Evolutionary conservation across 2,888 invertebrate genomes (phyloP).

Genomic region (Petrolisthes manimaculis): DNA sequence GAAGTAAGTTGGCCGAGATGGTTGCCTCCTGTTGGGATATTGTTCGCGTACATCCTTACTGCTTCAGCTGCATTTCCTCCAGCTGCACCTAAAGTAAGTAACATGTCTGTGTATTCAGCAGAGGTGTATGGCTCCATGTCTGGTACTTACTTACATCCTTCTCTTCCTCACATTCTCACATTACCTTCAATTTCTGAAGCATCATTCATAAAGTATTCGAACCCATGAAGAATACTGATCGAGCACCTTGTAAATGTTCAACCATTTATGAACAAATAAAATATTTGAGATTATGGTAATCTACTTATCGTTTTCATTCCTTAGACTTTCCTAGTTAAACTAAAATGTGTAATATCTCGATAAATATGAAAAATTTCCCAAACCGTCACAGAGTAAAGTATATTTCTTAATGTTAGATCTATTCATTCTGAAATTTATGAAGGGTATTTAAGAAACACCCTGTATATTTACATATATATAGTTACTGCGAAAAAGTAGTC

Average conservation of each 20-base stretch:
- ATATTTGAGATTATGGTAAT: background rate
- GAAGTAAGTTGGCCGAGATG: conserved; percentile 5
- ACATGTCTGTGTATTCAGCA: background rate
- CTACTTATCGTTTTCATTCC: background rate
- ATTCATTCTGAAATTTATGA: background rate
- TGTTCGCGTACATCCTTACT: conserved; percentile 3
- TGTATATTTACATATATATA: no score
- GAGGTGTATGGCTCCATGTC: conserved; percentile 14
- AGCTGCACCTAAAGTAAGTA: conserved; percentile 13
- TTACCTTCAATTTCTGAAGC: background rate
- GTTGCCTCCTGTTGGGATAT: conserved; percentile 10
- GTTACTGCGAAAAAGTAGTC: no score
- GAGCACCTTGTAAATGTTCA: background rate
- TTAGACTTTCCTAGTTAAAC: background rate
- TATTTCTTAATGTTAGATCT: background rate
- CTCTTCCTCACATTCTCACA: background rate
- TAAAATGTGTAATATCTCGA: background rate
- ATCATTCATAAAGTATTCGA: background rate
- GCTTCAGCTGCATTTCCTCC: conserved; percentile 17
- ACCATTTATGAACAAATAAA: background rate
- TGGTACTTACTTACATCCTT: background rate
- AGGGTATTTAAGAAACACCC: background rate
- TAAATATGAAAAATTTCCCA: background rate
- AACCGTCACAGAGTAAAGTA: background rate
- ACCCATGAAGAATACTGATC: background rate